Conservation (phyloP, 2,888 invertebrate genomes). For the Eristalis intricaria region DNA sequence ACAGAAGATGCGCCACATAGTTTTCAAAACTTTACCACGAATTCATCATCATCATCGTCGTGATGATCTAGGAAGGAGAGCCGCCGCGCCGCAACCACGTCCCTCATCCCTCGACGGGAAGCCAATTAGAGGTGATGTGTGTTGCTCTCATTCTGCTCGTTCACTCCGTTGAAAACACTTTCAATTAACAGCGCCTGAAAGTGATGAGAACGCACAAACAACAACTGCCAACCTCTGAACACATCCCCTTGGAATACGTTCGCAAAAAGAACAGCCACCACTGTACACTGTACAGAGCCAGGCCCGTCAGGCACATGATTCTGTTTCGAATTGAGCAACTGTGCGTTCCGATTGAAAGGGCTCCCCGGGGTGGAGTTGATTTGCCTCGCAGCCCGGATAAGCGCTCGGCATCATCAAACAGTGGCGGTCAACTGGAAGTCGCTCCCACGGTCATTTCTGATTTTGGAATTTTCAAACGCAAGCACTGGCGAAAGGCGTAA, state of each 20-base stretch:
- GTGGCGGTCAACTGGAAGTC: slow-evolving; percentile 47
- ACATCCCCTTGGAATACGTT: too few relatives aligned
- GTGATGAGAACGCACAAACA: slow-evolving; percentile 40
- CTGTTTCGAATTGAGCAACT: slow-evolving; percentile 5
- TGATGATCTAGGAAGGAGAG: neutral
- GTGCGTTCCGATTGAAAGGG: slow-evolving; percentile 33
- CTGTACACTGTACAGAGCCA: too few relatives aligned
- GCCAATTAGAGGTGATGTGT: neutral
- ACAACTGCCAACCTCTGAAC: neutral
- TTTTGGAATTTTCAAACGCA: slow-evolving; percentile 12
- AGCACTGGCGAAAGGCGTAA: too few relatives aligned
- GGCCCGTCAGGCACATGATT: too few relatives aligned
- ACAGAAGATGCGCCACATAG: neutral
- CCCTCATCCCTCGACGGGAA: neutral
- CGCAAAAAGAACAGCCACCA: neutral
- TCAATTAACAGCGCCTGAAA: slow-evolving; percentile 39
- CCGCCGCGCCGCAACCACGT: too few relatives aligned
- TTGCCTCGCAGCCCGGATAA: slow-evolving; percentile 54
- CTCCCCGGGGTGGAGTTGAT: slow-evolving; percentile 40
- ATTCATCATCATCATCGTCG: neutral
- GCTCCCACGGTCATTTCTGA: slow-evolving; percentile 18
- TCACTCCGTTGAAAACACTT: slow-evolving; percentile 25
- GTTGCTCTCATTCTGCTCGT: neutral
- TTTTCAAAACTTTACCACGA: neutral
- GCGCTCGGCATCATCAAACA: slow-evolving; percentile 13